Base-by-base conservation (phyloP, 2,113 vertebrate genomes). In the Halcyon senegalensis region DNA sequence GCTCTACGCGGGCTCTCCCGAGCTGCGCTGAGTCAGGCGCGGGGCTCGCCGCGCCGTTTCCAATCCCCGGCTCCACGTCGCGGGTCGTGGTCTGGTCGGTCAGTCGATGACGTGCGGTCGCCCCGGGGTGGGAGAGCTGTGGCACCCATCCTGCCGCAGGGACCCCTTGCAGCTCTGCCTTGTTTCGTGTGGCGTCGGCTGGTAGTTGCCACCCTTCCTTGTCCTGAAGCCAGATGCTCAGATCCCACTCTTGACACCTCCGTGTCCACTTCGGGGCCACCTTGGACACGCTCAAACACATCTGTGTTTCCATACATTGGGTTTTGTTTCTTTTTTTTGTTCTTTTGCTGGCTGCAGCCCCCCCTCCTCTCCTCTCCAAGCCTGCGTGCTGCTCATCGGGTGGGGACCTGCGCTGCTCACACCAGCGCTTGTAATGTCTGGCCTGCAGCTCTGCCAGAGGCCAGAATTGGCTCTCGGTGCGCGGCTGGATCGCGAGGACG, bases 391-490 rank as follows among this genome's bases (percentile, higher is more conserved):
- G 96, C 96, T 97, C 94, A 91, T 97, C 89, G 98, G 98, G 97
- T 97, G 98, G 97, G 96, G 93, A 95, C 96, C 97, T 89, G 95
- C 59, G 90, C 94, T 97, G 91, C 94, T 97, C 97, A 89, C 96
- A 96, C 97, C 97, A 98, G 97, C 62, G n/a, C 96, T 97, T 90
- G 98, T 98, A 97, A 98, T 98, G 98, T 98, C 98, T 98, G 98
- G 97, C 98, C 97, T 79, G 89, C 92, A 44, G 90, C 86, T 92
- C 95, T 97, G 98, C 98, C 97, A 98, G 96, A 98, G 98, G 96
- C 97, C 97, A 94, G 21, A 97, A 85, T 96, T 97, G 89, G 94
- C 95, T 97, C 96, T 93, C 21, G 19, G 87, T 73, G 94, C 95
- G 13, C 11, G 90, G 96, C 96, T 97, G 97, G 96, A 97, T 98